Conservation (phyloP, 2,113 vertebrate species). For the Psilopogon haemacephalus region DNA sequence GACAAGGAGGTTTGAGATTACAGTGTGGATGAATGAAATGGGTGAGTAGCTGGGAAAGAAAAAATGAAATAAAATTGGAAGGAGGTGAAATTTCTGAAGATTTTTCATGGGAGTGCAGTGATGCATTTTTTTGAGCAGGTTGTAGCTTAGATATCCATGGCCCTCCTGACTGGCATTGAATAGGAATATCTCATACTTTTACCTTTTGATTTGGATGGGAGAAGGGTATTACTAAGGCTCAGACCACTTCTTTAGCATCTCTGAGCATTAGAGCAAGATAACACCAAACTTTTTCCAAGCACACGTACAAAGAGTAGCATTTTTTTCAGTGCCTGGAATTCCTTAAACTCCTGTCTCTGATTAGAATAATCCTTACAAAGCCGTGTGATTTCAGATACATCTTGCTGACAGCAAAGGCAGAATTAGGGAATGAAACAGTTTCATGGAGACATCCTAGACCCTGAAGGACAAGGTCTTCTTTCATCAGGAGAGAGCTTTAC, state of each 20-base stretch:
- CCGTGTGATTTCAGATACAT: not conserved
- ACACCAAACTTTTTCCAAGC: not conserved
- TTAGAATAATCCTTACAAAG: slow-evolving; percentile 24
- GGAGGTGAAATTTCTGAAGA: not conserved
- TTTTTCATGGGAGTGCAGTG: not conserved
- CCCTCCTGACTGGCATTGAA: not conserved
- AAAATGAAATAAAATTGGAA: not conserved
- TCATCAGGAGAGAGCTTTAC: not conserved
- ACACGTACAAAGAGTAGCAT: not conserved
- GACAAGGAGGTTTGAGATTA: not conserved
- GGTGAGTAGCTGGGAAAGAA: not conserved
- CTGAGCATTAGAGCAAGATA: not conserved
- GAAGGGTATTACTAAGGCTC: not conserved
- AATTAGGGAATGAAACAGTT: not conserved
- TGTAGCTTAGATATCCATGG: not conserved
- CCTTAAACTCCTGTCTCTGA: not conserved
- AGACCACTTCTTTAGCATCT: not conserved
- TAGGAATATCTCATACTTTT: not conserved
- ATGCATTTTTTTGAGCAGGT: not conserved
- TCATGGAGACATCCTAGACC: not conserved
- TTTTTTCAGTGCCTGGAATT: slow-evolving; percentile 22
- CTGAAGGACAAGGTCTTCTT: not conserved
- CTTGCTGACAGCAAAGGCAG: not conserved
- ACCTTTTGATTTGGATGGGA: not conserved
- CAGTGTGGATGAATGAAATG: not conserved